Evolutionary conservation across 2,113 vertebrate species (phyloP).

Genomic region (Brachirus orientalis): DNA sequence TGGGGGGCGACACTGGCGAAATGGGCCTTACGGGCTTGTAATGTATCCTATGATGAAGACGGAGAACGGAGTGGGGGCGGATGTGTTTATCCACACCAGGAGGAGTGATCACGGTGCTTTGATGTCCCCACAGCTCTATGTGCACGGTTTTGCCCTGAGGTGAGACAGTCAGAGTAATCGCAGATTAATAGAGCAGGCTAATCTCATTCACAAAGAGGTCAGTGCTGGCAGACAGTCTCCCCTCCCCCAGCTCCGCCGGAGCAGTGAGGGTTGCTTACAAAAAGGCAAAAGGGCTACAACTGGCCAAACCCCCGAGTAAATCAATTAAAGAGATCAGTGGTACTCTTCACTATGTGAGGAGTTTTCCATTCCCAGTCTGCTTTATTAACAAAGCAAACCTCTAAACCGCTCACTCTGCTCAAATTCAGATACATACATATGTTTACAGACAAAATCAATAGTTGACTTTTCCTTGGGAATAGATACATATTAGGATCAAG

Average conservation of each 20-base stretch:
- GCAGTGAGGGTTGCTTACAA: slow-evolving; percentile 44
- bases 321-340: slow-evolving; percentile 40
- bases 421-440: not conserved
- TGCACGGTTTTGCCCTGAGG: slow-evolving; percentile 41
- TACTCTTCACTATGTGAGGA: slow-evolving; percentile 7
- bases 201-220: slow-evolving; percentile 78
- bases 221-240: slow-evolving; percentile 60
- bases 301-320: slow-evolving; percentile 12
- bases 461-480: slow-evolving; percentile 13
- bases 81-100: slow-evolving; percentile 51
- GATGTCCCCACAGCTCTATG: slow-evolving; percentile 40
- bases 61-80: slow-evolving; percentile 14
- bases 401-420: slow-evolving; percentile 18
- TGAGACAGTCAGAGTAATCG: slow-evolving; percentile 74
- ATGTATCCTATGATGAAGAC: slow-evolving; percentile 25
- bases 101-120: slow-evolving; percentile 32
- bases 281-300: slow-evolving; percentile 44
- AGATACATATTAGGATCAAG: not conserved
- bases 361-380: slow-evolving; percentile 23
- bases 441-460: slow-evolving; percentile 40
- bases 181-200: slow-evolving; percentile 82
- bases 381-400: not conserved
- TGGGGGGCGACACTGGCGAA: slow-evolving; percentile 41
- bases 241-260: slow-evolving; percentile 46
- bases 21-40: slow-evolving; percentile 31